Conservation (phyloP, 2,113 vertebrate genomes). For the Calypte anna region DNA sequence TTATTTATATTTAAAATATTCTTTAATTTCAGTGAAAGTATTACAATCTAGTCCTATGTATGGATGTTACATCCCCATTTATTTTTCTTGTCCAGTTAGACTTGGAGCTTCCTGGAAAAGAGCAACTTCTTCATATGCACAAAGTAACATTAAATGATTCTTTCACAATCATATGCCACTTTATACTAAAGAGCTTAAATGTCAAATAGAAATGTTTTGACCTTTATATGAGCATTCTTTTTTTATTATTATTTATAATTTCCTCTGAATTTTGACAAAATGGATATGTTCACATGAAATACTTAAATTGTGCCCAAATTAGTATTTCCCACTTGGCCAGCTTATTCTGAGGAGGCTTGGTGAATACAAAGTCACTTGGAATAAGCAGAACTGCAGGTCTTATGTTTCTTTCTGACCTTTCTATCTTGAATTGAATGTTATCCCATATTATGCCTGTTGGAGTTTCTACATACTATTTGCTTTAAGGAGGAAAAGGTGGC, state of each 20-base stretch:
- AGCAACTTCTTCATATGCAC: background rate
- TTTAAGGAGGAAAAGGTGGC: background rate
- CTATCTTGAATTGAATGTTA: background rate
- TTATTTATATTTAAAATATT: background rate
- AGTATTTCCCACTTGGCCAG: background rate
- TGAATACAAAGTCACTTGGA: background rate
- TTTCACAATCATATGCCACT: background rate
- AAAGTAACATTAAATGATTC: background rate
- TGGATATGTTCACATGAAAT: background rate
- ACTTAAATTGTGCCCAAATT: background rate
- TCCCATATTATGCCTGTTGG: background rate
- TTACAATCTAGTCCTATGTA: background rate
- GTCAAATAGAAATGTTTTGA: background rate
- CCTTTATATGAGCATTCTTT: background rate
- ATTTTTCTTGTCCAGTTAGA: slow-evolving; percentile 1
- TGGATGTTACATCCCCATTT: background rate
- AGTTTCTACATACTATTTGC: background rate
- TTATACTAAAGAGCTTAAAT: background rate
- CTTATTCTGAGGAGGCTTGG: background rate
- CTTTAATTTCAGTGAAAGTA: background rate
- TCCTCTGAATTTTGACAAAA: slow-evolving; percentile 4
- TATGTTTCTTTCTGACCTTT: background rate
- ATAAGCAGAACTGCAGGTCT: background rate
- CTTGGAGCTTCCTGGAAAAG: background rate
- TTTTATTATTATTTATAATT: background rate